phyloP scores from a whole-genome alignment of 2,888 invertebrate genomes.

The Hoplodrina blanda region DNA sequence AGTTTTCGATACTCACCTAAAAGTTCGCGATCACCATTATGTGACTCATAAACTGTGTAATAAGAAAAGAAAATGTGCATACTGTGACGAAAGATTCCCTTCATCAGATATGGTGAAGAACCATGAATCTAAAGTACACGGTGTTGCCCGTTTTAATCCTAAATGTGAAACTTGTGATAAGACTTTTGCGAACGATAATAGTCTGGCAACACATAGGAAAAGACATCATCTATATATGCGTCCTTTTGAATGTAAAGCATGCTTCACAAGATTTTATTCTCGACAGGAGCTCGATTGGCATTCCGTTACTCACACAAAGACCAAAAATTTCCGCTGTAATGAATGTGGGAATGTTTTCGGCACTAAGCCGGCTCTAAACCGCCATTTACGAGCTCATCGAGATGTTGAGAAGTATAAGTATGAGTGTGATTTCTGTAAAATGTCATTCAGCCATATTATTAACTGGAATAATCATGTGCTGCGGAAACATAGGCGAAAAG shows the following conservation, averaged over 20 bases:
- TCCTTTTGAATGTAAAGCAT: constrained; percentile 76
- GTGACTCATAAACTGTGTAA: constrained; percentile 69
- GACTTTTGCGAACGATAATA: constrained; percentile 63
- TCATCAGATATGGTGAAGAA: constrained; percentile 20
- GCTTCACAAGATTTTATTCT: constrained; percentile 75
- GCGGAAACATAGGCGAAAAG: too few relatives aligned
- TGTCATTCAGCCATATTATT: constrained; percentile 36
- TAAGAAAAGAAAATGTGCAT: constrained; percentile 69
- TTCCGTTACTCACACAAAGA: constrained; percentile 63
- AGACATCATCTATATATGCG: constrained; percentile 69
- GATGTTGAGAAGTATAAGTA: constrained; percentile 43
- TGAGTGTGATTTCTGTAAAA: constrained; percentile 31
- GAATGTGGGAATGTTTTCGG: constrained; percentile 57
- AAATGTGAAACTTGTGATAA: constrained; percentile 71
- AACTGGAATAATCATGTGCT: constrained; percentile 9
- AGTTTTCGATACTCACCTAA: constrained; percentile 75
- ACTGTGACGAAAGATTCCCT: constrained; percentile 13
- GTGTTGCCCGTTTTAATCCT: not conserved
- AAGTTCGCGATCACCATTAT: constrained; percentile 74
- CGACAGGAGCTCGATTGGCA: constrained; percentile 64
- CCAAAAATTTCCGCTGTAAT: constrained; percentile 60
- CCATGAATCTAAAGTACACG: constrained; percentile 22
- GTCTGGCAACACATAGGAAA: constrained; percentile 67
- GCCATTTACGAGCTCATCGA: constrained; percentile 58
- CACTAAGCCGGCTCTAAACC: constrained; percentile 47